phyloP scores from a whole-genome alignment of 2,113 vertebrate species.

The Limnothrissa miodon region DNA sequence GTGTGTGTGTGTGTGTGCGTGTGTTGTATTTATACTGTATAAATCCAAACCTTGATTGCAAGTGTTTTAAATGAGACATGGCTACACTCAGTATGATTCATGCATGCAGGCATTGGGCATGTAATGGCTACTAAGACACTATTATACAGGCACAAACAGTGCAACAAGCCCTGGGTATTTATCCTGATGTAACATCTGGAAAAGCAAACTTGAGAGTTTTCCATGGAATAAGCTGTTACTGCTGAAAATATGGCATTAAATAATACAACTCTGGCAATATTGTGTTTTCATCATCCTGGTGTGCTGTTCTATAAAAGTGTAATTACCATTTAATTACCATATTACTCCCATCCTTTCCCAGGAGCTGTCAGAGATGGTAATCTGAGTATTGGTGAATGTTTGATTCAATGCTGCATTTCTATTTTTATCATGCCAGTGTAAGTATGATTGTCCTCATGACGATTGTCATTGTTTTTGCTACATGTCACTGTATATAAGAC shows the following conservation, averaged over 20 bases:
- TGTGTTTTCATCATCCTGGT: neutral
- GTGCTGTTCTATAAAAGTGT: neutral
- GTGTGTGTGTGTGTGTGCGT: conserved; percentile 15
- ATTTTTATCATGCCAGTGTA: neutral
- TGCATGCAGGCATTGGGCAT: neutral
- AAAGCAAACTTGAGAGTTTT: neutral
- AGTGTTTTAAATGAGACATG: neutral
- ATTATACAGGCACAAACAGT: neutral
- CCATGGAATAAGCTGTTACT: neutral
- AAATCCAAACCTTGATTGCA: neutral
- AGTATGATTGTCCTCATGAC: no score
- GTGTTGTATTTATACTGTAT: neutral
- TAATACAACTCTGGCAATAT: neutral
- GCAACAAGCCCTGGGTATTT: neutral
- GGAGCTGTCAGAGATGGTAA: neutral
- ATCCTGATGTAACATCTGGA: neutral
- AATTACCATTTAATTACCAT: neutral
- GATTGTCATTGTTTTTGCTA: neutral
- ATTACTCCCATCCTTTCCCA: neutral
- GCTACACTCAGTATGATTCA: neutral
- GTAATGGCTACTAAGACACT: neutral
- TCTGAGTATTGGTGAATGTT: neutral
- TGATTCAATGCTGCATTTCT: neutral
- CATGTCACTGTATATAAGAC: conserved; percentile 31
- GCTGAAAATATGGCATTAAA: neutral